Evolutionary conservation across 2,797 vertebrate genomes (phyloP), one percentile per base, ranked within the genome.

Genomic region (Lagorchestes hirsutus): DNA sequence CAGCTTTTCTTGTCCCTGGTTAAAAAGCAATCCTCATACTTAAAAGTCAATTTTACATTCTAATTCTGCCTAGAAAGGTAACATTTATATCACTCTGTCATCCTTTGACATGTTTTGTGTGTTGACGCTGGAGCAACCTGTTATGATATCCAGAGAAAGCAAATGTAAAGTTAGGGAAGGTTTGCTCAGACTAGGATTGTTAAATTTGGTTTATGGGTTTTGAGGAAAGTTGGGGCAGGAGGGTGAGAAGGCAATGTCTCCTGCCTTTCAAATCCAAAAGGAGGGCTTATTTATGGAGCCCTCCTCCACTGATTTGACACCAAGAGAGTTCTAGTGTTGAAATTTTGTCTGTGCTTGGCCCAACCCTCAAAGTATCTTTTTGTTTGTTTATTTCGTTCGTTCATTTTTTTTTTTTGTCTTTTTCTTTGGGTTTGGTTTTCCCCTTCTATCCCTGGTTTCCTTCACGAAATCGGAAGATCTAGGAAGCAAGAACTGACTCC

Each of bases 31-130:
- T 94, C 5, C 31, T 90, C 40, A 59, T 95, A 91, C 93, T 97
- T 94, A 96, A 97, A 97, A 96, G 74, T 50, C 55, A 3, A 14
- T 90, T 96, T 95, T 91, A 93, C 91, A 91, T 28, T 59, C 1
- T 92, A 95, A 96, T 10, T 94, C n/a, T 97, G 95, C 57, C 94
- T 96, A 92, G 94, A 82, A 97, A 94, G 95, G 92, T 96, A 58
- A 96, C 96, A 96, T 97, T 96, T 97, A 91, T 96, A 92, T 97
- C 55, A 96, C 90, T 95, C 96, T 97, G 5, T 93, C 34, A 93
- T 10, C 95, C 55, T 95, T 96, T 96, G 56, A 55, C 27, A 91
- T 50, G 18, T 0, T 90, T 55, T 16, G 54, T 91, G 91, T 95
- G 62, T 92, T 93, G 97, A 97, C 98, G 97, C 55, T 90, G 82